Base-by-base conservation (phyloP, 2,888 invertebrate genomes). In the Ditula angustiorana region DNA sequence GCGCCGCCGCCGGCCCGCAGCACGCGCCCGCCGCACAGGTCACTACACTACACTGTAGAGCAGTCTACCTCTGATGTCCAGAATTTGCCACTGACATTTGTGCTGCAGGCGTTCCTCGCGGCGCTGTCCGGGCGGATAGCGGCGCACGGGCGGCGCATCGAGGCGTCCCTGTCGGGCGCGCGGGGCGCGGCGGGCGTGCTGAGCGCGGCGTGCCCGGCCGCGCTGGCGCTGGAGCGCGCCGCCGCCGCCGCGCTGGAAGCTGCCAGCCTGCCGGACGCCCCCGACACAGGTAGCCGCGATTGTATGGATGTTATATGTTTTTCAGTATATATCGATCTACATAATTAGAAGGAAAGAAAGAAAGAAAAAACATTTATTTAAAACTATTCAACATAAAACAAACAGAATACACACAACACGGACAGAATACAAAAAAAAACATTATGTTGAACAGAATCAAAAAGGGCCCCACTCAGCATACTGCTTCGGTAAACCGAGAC, bases 21-120 rank as follows among this genome's bases (percentile, higher is more conserved):
- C 87, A 82, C 57, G 63, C 78, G 13, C 86, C 87, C 0, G 85
- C 89, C 2, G 80, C 88, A 0, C 89, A 92, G 82, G 91, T 91
- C 47, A 30, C 61, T 62, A 56, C 24, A 13, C 7, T 0, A 13
- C n/a, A n/a, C n/a, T n/a, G 44, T 50, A 47, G 5, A 41, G 41
- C 8, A 2, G 19, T 19, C 0, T 16, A 41, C 5, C 4, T 16
- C n/a, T n/a, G n/a, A n/a, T n/a, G n/a, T n/a, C n/a, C n/a, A n/a
- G n/a, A n/a, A n/a, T n/a, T n/a, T n/a, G n/a, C n/a, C n/a, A n/a
- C n/a, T n/a, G n/a, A n/a, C n/a, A n/a, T n/a, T n/a, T n/a, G n/a
- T n/a, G n/a, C 71, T 68, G 0, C 78, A 90, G 90, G 81, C 80
- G 1, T 85, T 88, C 67, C 68, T 82, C 5, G 74, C 83, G 0